A percentile compares a stretch with the other conserved stretches of the same genome.
Conservation (phyloP, 2,113 vertebrate genomes). For the Peromyscus leucopus region DNA sequence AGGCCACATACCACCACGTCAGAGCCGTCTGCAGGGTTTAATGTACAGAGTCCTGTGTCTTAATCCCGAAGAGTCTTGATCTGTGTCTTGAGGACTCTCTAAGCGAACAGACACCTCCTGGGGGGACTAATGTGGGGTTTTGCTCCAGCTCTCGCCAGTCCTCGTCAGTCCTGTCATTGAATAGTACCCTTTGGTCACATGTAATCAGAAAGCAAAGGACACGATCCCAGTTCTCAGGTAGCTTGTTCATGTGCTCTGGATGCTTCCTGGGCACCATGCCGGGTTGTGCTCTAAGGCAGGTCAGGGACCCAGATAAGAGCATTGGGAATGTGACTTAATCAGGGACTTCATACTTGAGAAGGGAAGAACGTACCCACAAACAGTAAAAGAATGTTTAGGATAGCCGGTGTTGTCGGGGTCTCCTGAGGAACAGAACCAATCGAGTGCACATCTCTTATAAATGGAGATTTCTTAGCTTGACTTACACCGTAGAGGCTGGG, state of each 20-base stretch:
- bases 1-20: neutral
- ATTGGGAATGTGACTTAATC: neutral
- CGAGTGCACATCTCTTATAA: neutral
- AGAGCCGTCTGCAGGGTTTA: neutral
- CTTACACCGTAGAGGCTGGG: too few relatives aligned
- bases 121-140: neutral
- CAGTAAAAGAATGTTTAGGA: neutral
- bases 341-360: neutral
- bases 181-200: neutral
- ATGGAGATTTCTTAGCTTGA: neutral
- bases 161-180: neutral
- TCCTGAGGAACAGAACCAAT: neutral
- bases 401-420: neutral
- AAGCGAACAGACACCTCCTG: too few relatives aligned
- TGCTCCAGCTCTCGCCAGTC: neutral
- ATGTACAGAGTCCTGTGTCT: neutral
- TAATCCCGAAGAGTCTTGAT: neutral
- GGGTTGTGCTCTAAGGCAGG: neutral
- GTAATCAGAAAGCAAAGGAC: neutral
- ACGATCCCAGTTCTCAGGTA: neutral
- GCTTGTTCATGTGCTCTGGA: neutral
- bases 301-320: neutral
- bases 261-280: neutral
- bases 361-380: neutral
- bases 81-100: neutral